phyloP scores from a whole-genome alignment of 1,140 invertebrate species.

The Sitophilus oryzae region DNA sequence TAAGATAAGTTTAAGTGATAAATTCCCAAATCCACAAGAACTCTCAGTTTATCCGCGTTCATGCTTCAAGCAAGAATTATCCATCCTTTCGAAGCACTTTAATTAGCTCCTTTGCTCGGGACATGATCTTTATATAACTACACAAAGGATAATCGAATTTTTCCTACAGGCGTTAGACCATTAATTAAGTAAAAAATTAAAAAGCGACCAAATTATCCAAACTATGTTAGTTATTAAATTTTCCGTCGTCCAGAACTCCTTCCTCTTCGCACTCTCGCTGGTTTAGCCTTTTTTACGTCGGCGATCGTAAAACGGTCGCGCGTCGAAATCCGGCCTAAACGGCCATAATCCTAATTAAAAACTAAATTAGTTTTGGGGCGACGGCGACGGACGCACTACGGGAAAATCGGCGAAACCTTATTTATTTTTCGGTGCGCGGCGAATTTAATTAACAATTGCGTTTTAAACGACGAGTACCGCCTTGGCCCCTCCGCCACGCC shows the following conservation, averaged over 20 bases:
- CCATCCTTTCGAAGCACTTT: no score
- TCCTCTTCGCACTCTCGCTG: not conserved
- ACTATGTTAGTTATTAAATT: constrained; percentile 21
- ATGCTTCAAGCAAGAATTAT: no score
- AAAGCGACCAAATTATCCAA: constrained; percentile 14
- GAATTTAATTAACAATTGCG: constrained; percentile 13
- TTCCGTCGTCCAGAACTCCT: not conserved
- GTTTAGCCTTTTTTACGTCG: constrained; percentile 1
- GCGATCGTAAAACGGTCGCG: constrained; percentile 7
- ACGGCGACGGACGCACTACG: no score
- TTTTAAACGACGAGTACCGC: no score
- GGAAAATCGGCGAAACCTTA: constrained; percentile 13
- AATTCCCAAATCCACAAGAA: no score
- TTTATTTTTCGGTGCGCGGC: constrained; percentile 9
- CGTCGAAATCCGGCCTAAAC: constrained; percentile 6
- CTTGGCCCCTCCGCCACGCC: no score
- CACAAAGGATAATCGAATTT: not conserved
- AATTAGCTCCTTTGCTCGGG: no score
- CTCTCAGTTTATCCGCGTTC: no score
- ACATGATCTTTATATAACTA: no score
- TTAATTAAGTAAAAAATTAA: constrained; percentile 2
- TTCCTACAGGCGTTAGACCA: not conserved
- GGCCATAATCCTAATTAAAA: constrained; percentile 21
- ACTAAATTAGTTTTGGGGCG: constrained; percentile 20
- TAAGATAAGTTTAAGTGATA: no score